A percentile compares a stretch with the other conserved stretches of the same genome.
These are phyloP conservation scores for Amphiprion clarkii DNA, from an alignment of 2,797 vertebrate genomes.

Conservation along the genomic window DNA sequence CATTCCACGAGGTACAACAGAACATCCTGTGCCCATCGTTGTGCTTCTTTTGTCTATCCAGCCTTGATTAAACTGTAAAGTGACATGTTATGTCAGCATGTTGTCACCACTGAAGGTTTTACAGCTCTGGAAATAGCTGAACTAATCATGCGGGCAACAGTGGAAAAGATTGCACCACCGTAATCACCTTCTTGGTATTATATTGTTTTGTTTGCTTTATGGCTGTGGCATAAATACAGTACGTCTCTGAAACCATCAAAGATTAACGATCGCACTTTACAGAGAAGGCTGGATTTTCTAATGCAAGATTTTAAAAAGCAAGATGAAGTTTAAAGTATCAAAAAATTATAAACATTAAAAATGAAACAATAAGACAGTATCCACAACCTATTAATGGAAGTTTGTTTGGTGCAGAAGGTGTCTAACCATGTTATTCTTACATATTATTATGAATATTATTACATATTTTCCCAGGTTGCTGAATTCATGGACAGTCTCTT, in stretches of 20 bases:
- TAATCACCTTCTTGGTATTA: conserved; percentile 16
- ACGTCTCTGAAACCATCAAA: background rate
- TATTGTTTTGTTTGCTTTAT: background rate
- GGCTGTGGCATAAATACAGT: conserved; percentile 1
- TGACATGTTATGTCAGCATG: conserved; percentile 25
- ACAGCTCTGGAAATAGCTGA: conserved; percentile 27
- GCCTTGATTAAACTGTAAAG: conserved; percentile 30
- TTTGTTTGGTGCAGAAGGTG: too few relatives aligned
- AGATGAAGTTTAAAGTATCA: background rate
- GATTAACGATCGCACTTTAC: too few relatives aligned
- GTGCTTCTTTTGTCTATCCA: conserved; percentile 15
- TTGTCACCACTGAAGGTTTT: conserved; percentile 8
- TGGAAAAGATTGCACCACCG: background rate
- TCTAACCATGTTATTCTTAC: too few relatives aligned
- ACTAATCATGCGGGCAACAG: conserved; percentile 1
- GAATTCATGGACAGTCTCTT: background rate
- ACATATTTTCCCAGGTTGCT: too few relatives aligned
- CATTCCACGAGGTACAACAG: background rate
- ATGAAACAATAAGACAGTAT: background rate
- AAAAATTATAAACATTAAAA: background rate
- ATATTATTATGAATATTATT: too few relatives aligned
- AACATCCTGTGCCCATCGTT: background rate
- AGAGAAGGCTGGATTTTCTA: too few relatives aligned
- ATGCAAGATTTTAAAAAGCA: background rate
- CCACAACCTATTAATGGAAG: background rate